phyloP scores from a whole-genome alignment of 2,888 invertebrate species.

The Andrena marginata region DNA sequence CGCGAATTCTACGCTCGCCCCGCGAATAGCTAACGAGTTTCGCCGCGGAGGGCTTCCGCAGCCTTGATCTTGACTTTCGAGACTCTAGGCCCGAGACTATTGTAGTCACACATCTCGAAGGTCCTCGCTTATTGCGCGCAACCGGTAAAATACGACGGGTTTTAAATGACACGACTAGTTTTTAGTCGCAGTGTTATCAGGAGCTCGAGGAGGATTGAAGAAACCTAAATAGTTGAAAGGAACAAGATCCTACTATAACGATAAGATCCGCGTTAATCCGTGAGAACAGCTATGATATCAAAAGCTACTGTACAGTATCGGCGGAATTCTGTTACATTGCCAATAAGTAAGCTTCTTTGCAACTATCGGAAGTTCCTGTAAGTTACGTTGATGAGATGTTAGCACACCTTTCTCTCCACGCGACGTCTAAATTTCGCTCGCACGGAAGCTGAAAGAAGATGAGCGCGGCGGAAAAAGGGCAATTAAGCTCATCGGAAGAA shows the following conservation, averaged over 20 bases:
- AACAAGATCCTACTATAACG: too few relatives aligned
- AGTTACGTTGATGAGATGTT: not conserved
- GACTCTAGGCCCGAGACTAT: constrained; percentile 3
- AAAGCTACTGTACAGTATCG: not conserved
- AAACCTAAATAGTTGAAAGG: too few relatives aligned
- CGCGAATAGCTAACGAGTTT: constrained; percentile 43
- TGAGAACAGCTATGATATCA: too few relatives aligned
- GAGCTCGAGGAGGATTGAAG: too few relatives aligned
- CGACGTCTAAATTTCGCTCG: not conserved
- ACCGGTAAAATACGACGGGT: constrained; percentile 19
- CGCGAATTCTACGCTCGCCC: constrained; percentile 39
- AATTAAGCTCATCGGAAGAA: constrained; percentile 47
- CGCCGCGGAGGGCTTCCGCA: constrained; percentile 34
- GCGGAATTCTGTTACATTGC: not conserved
- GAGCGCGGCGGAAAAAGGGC: constrained; percentile 9
- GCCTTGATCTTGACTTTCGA: constrained; percentile 66
- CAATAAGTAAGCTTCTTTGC: not conserved
- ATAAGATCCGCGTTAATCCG: too few relatives aligned
- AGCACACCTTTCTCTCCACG: not conserved
- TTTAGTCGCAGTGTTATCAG: too few relatives aligned
- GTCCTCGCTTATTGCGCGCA: not conserved
- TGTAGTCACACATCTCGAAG: constrained; percentile 3
- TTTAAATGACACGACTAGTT: not conserved
- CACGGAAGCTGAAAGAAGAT: constrained; percentile 5
- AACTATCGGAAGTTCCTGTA: not conserved